phyloP scores from a whole-genome alignment of 2,113 vertebrate genomes.

The Rhineura floridana region DNA sequence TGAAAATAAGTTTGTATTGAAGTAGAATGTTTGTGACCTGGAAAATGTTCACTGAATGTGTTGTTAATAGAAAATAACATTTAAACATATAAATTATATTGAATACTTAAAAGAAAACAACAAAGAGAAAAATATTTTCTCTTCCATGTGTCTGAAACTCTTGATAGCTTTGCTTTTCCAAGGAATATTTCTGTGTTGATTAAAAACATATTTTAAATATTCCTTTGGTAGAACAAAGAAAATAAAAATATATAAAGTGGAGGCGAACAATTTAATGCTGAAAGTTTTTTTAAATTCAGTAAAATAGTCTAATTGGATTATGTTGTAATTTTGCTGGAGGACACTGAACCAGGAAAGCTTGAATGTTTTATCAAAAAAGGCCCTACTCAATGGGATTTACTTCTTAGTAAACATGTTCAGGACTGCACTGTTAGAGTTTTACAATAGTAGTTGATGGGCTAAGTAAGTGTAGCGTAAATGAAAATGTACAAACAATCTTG shows the following conservation, averaged over 20 bases:
- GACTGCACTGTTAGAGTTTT: neutral
- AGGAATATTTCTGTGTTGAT: neutral
- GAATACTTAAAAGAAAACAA: neutral
- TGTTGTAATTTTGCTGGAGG: neutral
- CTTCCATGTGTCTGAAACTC: neutral
- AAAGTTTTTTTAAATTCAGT: constrained; percentile 2
- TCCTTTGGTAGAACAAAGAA: neutral
- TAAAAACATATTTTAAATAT: neutral
- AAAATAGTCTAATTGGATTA: neutral
- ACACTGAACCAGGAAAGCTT: neutral
- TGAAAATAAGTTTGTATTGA: constrained; percentile 42
- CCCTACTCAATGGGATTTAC: no score
- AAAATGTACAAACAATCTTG: neutral
- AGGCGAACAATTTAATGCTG: neutral
- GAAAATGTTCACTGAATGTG: neutral
- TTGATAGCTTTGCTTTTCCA: neutral
- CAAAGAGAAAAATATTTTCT: neutral
- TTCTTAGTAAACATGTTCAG: neutral
- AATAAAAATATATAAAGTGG: neutral
- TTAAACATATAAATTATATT: neutral
- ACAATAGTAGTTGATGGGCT: neutral
- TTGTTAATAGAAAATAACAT: neutral
- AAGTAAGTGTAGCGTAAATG: neutral
- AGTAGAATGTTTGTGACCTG: constrained; percentile 55
- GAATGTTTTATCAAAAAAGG: no score